phyloP scores from a whole-genome alignment of 2,113 vertebrate species.

The Tragelaphus imberbis region DNA sequence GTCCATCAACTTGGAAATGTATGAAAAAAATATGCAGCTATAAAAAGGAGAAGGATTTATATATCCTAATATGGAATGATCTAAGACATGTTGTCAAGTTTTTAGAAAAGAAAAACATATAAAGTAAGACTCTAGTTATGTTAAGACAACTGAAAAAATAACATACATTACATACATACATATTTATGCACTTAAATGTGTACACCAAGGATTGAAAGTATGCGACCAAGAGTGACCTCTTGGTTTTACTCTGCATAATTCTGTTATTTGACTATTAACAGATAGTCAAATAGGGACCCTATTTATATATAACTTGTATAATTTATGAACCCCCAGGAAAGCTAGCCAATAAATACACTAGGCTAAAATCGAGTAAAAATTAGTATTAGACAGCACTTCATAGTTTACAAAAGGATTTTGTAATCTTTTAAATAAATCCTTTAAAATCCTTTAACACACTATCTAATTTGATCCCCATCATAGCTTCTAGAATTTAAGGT shows the following conservation, averaged over 20 bases:
- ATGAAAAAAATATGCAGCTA: background rate
- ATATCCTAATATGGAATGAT: background rate
- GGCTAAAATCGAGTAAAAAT: conserved; percentile 12
- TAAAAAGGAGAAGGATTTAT: background rate
- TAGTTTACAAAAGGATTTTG: conserved; percentile 1
- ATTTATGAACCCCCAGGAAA: conserved; percentile 6
- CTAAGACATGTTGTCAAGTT: background rate
- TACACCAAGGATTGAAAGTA: background rate
- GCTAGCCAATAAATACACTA: background rate
- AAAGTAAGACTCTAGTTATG: background rate
- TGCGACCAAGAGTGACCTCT: conserved; percentile 10
- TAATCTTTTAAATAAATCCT: background rate
- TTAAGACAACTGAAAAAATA: background rate
- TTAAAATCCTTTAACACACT: background rate
- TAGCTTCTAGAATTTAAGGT: background rate
- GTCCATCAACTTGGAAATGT: background rate
- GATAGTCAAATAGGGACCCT: too few species aligned
- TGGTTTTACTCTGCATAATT: background rate
- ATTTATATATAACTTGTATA: background rate
- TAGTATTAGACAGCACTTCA: background rate
- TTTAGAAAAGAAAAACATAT: background rate
- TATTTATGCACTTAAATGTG: conserved; percentile 13
- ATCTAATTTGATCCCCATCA: background rate
- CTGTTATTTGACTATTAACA: background rate
- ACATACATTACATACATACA: background rate